Base-by-base conservation (phyloP, 1,140 invertebrate species). In the Melanaphis sacchari region DNA sequence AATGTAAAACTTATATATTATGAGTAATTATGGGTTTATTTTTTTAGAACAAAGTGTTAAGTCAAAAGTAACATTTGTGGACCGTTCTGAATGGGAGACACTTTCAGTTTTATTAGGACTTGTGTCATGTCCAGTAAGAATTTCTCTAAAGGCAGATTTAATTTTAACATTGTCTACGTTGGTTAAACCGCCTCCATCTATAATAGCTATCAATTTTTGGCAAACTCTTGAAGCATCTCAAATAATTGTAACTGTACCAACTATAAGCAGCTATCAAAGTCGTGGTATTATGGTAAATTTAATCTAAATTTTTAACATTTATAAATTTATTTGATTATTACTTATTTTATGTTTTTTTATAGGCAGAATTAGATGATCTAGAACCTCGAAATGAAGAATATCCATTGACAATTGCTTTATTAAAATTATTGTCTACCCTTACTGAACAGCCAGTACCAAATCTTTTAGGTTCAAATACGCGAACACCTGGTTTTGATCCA, bases 341-440 rank as follows among this genome's bases (percentile, higher is more conserved):
- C 4, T 93, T 91, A 7, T 52, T 87, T 59, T 31, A 4, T 52
- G 66, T 93, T 88, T 36, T 52, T 15, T 24, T 88, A 22, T 81
- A 94, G 95, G 96, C 96, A 0, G 97, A 97, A 94, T 95, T 97
- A 4, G 96, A 97, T 93, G 96, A 97, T 96, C 97, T 99, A 76
- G 99, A 99, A 95, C 97, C 98, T 36, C 96, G 98, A 54, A 96
- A 97, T 94, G 98, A 99, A 95, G 97, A 98, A 94, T 99, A 98
- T 95, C 97, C 98, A 0, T 95, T 99, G 41, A 98, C 97, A 0
- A 96, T 97, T 92, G 98, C 97, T 5, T 97, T 99, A 95, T 95
- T 99, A 0, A 95, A 96, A 93, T 95, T 99, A 1, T 95, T 99
- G 2, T 96, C 97, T 94, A 96, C 96, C 3, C 95, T 99, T 21